Percentiles rank a stretch among this genome's conserved stretches.
Conservation (phyloP, 2,888 invertebrate genomes). For the Polydrusus pterygomalis region DNA sequence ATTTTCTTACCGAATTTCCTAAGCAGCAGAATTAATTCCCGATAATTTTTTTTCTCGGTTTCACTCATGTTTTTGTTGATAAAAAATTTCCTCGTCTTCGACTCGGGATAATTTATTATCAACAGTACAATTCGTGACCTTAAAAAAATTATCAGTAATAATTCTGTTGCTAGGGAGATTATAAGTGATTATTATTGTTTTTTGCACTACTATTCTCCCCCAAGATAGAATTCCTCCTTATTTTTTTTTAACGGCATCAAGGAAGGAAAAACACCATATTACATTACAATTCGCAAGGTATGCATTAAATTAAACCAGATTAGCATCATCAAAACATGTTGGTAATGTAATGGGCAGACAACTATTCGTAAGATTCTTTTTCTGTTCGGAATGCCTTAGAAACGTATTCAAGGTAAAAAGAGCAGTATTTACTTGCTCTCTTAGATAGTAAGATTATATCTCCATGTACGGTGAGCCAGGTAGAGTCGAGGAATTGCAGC, state of each 20-base stretch:
- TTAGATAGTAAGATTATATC: constrained; percentile 57
- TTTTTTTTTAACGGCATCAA: neutral
- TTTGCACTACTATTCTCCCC: no score
- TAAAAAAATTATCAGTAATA: no score
- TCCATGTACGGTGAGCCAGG: constrained; percentile 55
- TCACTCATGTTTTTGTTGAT: no score
- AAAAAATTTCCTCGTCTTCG: no score
- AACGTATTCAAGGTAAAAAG: constrained; percentile 43
- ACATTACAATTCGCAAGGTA: neutral
- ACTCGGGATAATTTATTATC: no score
- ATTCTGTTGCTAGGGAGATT: no score
- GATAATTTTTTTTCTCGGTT: no score
- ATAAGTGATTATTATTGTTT: no score
- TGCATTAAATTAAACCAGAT: constrained; percentile 7
- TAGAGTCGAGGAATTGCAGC: constrained; percentile 51
- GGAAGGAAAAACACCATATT: neutral
- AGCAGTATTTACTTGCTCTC: constrained; percentile 49
- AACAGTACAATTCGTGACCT: no score
- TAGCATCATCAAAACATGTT: neutral
- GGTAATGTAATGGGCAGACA: neutral
- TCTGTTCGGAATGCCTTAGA: constrained; percentile 34
- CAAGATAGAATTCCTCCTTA: no score
- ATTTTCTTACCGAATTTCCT: no score
- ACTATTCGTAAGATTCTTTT: constrained; percentile 34
- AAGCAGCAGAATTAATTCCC: no score